Base-by-base conservation (phyloP, 2,113 vertebrate species). In the Ceuthmochares aereus region DNA sequence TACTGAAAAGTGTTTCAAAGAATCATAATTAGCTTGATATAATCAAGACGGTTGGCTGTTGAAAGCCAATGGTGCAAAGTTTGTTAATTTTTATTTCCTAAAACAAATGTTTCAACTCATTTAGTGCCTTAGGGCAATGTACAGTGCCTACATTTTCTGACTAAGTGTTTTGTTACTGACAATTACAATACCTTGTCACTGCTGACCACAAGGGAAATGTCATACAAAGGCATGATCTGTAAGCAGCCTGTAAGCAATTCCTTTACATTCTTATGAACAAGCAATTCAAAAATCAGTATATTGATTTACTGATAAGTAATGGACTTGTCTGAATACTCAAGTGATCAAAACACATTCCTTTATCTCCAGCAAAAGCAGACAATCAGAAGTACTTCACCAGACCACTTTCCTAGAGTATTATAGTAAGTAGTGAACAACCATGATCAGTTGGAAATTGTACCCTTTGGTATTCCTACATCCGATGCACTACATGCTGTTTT, bases 251-350 rank as follows among this genome's bases (percentile, higher is more conserved):
- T 29, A 88, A 89, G 77, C 10, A 76, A 87, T 74, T 63, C 32
- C 26, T 78, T 90, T 78, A 51, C 13, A 64, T 51, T 42, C 43
- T 68, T 95, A 89, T 58, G 92, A 95, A 89, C 66, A 95, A 97
- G 51, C 49, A 91, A 93, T 93, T 64, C 4, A 43, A 86, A 96
- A 95, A 92, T 83, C 78, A 90, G 92, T 95, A 67, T 68, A 93
- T 58, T 64, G 75, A 84, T 69, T 94, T 92, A 94, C 54, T 92
- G 86, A 85, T 56, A 96, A 97, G 37, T 83, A 84, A 93, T 47
- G 52, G 10, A 87, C 80, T 62, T 96, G 55, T 88, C 78, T 80
- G 59, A 30, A 83, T 42, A 12, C 25, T 51, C n/a, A 91, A 56
- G 54, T 77, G 47, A 84, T 67, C 42, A 85, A 82, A 93, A 19